phyloP scores from a whole-genome alignment of 2,888 invertebrate species.

The Corbicula japonica region DNA sequence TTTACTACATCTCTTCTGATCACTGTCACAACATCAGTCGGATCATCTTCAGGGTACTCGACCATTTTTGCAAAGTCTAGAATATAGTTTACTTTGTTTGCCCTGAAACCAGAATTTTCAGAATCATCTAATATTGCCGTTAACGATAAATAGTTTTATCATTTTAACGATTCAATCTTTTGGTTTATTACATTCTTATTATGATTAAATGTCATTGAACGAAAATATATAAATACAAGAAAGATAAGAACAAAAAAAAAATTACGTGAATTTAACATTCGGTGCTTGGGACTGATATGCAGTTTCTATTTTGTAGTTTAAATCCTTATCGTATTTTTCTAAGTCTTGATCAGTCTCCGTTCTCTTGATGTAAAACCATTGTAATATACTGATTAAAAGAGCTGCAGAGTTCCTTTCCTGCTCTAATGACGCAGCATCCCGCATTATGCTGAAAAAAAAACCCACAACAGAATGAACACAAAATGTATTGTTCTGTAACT shows the following conservation, averaged over 20 bases:
- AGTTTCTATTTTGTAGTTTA: constrained; percentile 43
- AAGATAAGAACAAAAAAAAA: no score
- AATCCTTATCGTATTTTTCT: constrained; percentile 26
- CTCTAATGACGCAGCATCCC: constrained; percentile 32
- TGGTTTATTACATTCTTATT: no score
- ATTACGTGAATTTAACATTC: constrained; percentile 29
- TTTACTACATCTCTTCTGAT: constrained; percentile 50
- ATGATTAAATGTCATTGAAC: no score
- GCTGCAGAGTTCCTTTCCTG: constrained; percentile 30
- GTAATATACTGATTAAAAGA: constrained; percentile 22
- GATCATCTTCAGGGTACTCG: constrained; percentile 36
- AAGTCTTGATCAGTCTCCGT: constrained; percentile 31
- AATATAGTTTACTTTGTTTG: constrained; percentile 32
- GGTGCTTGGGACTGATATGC: constrained; percentile 22
- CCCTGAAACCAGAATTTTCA: constrained; percentile 30
- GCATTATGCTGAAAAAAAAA: constrained; percentile 33
- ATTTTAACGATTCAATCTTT: no score
- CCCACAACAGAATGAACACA: background rate
- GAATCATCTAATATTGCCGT: no score
- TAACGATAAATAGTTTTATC: no score
- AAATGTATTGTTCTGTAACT: background rate
- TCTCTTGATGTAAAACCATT: constrained; percentile 46
- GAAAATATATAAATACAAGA: no score
- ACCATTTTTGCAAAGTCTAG: constrained; percentile 55
- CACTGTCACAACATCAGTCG: constrained; percentile 33